A percentile compares a stretch with the other conserved stretches of the same genome.
These are phyloP conservation scores for Digitonthophagus gazella DNA, from an alignment of 2,888 invertebrate genomes.

Conservation along the genomic window DNA sequence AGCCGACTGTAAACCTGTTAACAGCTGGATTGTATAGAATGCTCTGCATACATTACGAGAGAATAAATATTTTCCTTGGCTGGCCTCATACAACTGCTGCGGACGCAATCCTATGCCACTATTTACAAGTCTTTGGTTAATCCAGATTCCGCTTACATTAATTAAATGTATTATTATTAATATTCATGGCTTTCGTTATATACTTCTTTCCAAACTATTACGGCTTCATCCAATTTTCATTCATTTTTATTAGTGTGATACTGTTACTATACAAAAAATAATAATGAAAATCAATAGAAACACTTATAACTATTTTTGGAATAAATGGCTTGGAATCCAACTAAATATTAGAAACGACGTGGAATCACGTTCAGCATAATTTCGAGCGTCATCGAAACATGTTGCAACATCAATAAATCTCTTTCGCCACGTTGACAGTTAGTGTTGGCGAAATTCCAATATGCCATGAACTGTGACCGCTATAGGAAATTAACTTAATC, in stretches of 20 bases:
- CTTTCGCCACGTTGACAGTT: neutral
- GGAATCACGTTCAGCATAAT: neutral
- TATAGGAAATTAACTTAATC: neutral
- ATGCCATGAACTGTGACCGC: neutral
- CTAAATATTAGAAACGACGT: neutral
- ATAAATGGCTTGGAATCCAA: neutral
- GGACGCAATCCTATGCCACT: neutral
- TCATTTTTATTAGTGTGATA: too few species aligned
- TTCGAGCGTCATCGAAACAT: neutral
- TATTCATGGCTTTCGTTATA: neutral
- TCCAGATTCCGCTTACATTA: neutral
- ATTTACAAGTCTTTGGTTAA: neutral
- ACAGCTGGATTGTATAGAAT: neutral
- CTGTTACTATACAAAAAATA: too few species aligned
- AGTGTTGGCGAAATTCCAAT: neutral
- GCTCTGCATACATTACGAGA: neutral
- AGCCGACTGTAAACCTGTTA: neutral
- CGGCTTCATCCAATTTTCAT: too few species aligned
- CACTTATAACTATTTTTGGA: neutral
- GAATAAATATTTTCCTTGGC: neutral
- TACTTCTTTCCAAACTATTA: too few species aligned
- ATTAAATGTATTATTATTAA: neutral
- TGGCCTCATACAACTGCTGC: neutral
- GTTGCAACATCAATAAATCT: neutral
- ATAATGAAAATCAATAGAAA: too few species aligned